These are phyloP conservation scores for Neodon shergylaensis DNA, from an alignment of 2,113 vertebrate species.

Conservation along the genomic window DNA sequence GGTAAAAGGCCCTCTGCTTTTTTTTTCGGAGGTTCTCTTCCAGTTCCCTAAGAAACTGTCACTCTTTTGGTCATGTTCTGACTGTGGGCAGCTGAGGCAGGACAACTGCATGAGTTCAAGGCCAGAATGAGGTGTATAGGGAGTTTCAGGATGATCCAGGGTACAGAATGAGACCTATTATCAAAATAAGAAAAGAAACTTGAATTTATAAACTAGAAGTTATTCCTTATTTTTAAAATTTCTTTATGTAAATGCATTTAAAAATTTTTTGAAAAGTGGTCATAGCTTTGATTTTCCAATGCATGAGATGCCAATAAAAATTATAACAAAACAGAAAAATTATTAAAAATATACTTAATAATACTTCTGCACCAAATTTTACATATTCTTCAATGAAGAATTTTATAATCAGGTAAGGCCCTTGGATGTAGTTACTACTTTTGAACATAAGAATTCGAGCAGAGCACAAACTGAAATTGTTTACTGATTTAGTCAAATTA, in stretches of 20 bases:
- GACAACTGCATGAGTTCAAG: background rate
- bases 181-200: background rate
- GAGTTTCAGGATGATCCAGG: background rate
- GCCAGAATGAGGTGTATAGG: background rate
- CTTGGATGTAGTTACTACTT: background rate
- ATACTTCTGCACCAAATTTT: conserved; percentile 23
- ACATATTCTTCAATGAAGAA: conserved; percentile 30
- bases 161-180: background rate
- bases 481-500: conserved; percentile 30
- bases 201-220: background rate
- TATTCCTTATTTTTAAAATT: background rate
- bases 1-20: background rate
- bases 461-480: conserved; percentile 35
- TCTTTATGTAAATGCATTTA: background rate
- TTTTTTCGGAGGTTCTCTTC: background rate
- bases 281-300: conserved; percentile 25
- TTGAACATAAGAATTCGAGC: conserved; percentile 12
- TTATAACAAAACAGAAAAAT: conserved; percentile 35
- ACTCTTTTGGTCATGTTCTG: background rate
- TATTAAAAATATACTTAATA: conserved; percentile 54
- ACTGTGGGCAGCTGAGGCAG: background rate
- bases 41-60: background rate
- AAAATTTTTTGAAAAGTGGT: conserved; percentile 22
- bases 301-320: conserved; percentile 20
- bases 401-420: conserved; percentile 6